phyloP scores from a whole-genome alignment of 2,113 vertebrate genomes.

The Leiothrix lutea region DNA sequence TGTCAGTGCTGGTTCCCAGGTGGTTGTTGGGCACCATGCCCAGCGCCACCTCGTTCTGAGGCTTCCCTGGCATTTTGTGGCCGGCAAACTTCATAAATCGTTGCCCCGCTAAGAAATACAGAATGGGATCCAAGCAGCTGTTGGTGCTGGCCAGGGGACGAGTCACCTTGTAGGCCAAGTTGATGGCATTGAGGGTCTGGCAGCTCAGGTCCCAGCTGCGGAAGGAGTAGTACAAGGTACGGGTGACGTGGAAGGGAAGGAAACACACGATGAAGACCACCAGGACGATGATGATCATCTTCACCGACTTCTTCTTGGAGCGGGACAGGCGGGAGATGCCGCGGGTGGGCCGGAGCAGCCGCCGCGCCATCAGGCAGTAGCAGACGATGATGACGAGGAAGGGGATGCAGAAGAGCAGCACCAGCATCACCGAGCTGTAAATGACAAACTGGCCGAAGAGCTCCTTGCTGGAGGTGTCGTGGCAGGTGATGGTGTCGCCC shows the following conservation, averaged over 20 bases:
- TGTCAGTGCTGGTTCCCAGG: background rate
- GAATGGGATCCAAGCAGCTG: conserved; percentile 92
- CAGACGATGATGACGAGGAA: conserved; percentile 88
- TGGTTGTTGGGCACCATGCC: background rate
- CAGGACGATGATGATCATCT: conserved; percentile 92
- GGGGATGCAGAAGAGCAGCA: conserved; percentile 86
- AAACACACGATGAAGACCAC: conserved; percentile 89
- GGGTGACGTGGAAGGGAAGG: conserved; percentile 92
- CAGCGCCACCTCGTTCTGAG: background rate
- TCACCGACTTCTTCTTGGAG: conserved; percentile 91
- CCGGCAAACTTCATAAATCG: conserved; percentile 71
- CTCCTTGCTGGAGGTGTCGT: conserved; percentile 87
- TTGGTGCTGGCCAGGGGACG: conserved; percentile 91
- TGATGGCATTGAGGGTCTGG: conserved; percentile 81
- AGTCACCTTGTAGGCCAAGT: conserved; percentile 92
- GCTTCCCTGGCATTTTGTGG: background rate
- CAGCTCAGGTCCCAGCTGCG: conserved; percentile 86
- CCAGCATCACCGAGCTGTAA: conserved; percentile 86
- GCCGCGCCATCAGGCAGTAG: conserved; percentile 86
- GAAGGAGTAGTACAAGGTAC: conserved; percentile 91
- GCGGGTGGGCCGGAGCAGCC: conserved; percentile 77
- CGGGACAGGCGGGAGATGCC: conserved; percentile 68
- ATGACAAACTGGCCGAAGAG: conserved; percentile 87
- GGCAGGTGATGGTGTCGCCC: conserved; percentile 76
- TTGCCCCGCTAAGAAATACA: conserved; percentile 95